phyloP scores from a whole-genome alignment of 2,113 vertebrate species.

The Semnopithecus entellus region DNA sequence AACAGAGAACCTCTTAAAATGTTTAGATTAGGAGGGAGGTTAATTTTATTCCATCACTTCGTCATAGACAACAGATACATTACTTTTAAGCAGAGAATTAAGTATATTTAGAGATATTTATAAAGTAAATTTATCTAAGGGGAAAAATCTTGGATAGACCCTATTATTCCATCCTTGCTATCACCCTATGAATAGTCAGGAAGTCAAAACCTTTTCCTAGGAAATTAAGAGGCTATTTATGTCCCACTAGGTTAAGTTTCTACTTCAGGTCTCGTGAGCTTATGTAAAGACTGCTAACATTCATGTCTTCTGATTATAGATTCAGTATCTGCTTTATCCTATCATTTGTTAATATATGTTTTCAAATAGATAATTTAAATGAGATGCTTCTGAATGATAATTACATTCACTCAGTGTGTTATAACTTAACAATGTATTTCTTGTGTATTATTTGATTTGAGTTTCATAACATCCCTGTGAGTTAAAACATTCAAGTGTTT shows the following conservation, averaged over 20 bases:
- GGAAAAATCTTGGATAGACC: not conserved
- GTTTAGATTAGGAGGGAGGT: not conserved
- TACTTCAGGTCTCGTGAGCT: not conserved
- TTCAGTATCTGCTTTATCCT: not conserved
- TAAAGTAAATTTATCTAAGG: not conserved
- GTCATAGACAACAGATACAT: not conserved
- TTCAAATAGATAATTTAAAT: constrained; percentile 15
- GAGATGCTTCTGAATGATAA: not conserved
- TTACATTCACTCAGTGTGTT: not conserved
- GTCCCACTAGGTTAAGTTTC: not conserved
- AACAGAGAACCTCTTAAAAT: not conserved
- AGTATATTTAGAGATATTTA: not conserved
- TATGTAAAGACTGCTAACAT: not conserved
- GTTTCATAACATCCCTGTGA: not conserved
- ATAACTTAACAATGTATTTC: not conserved
- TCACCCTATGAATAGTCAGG: not conserved
- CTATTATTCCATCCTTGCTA: not conserved
- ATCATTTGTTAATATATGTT: not conserved
- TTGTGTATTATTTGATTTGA: not conserved
- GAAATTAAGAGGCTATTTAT: not conserved
- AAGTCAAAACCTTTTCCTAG: not conserved
- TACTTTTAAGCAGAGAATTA: not conserved
- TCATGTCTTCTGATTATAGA: not conserved
- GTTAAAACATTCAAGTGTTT: not conserved
- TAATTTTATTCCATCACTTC: not conserved